Evolutionary conservation across 2,797 vertebrate genomes (phyloP).

Genomic region (Halcyon leucocephala): DNA sequence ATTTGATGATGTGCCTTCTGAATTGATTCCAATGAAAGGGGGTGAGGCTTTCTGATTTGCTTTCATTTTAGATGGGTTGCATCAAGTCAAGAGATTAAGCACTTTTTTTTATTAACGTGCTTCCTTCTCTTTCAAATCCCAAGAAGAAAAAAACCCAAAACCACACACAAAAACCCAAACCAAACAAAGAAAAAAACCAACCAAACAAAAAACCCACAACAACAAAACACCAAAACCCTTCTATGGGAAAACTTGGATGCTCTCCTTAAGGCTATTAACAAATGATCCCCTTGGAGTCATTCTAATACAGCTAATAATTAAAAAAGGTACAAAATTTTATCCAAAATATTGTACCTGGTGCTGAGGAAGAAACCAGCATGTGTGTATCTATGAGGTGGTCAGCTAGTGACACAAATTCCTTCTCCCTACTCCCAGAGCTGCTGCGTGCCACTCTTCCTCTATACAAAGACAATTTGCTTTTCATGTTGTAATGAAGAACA

Average conservation of each 20-base stretch:
- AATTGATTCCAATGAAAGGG: constrained; percentile 1
- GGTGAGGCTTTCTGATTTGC: constrained; percentile 23
- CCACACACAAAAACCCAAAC: no score
- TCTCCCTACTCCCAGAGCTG: constrained; percentile 42
- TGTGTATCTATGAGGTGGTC: constrained; percentile 49
- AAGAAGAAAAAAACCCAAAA: neutral
- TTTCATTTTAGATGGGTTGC: neutral
- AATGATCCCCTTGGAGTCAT: neutral
- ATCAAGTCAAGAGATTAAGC: neutral
- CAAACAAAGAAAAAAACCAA: no score
- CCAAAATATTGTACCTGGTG: neutral
- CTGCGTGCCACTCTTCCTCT: constrained; percentile 68
- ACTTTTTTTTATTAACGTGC: neutral
- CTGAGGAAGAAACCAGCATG: constrained; percentile 9
- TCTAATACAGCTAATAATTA: neutral
- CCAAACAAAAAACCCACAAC: no score
- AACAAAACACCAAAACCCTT: neutral
- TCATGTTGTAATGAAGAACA: constrained; percentile 81
- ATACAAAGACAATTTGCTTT: constrained; percentile 79
- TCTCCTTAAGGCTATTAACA: neutral
- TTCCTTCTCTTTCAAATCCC: neutral
- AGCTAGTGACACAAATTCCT: constrained; percentile 33
- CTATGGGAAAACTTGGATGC: neutral
- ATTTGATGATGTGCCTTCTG: neutral
- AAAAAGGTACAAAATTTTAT: neutral